Evolutionary conservation across 2,113 vertebrate genomes (phyloP).

Genomic region (Xiphophorus maculatus): DNA sequence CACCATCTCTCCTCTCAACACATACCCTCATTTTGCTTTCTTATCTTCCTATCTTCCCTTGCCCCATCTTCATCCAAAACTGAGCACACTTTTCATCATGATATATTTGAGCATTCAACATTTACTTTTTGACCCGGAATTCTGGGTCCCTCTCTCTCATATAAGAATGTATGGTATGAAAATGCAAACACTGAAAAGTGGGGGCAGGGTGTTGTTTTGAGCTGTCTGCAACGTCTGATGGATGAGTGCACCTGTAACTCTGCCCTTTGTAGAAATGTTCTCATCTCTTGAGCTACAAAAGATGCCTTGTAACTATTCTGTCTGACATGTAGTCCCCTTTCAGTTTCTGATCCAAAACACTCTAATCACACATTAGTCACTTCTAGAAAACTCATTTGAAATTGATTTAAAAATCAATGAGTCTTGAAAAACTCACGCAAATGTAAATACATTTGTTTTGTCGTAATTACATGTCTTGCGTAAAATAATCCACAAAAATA

Average conservation of each 20-base stretch:
- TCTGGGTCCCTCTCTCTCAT: conserved; percentile 15
- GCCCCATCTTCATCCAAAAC: conserved; percentile 43
- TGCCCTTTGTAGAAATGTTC: conserved; percentile 3
- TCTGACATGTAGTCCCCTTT: too few relatives aligned
- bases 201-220: conserved; percentile 27
- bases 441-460: too few relatives aligned
- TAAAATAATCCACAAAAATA: too few relatives aligned
- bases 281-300: background rate
- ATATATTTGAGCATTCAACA: conserved; percentile 30
- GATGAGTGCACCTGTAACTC: conserved; percentile 42
- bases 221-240: conserved; percentile 39
- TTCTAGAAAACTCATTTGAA: too few relatives aligned
- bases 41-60: conserved; percentile 66
- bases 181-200: background rate
- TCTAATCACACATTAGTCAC: too few relatives aligned
- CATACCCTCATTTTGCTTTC: conserved; percentile 62
- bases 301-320: background rate
- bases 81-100: conserved; percentile 33
- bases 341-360: too few relatives aligned
- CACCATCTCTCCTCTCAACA: conserved; percentile 59
- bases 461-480: too few relatives aligned
- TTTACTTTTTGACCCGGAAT: conserved; percentile 27
- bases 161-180: conserved; percentile 9
- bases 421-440: too few relatives aligned
- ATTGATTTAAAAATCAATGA: too few relatives aligned